These are phyloP conservation scores for Tragopan temminckii DNA, from an alignment of 2,797 vertebrate genomes.

Conservation along the genomic window DNA sequence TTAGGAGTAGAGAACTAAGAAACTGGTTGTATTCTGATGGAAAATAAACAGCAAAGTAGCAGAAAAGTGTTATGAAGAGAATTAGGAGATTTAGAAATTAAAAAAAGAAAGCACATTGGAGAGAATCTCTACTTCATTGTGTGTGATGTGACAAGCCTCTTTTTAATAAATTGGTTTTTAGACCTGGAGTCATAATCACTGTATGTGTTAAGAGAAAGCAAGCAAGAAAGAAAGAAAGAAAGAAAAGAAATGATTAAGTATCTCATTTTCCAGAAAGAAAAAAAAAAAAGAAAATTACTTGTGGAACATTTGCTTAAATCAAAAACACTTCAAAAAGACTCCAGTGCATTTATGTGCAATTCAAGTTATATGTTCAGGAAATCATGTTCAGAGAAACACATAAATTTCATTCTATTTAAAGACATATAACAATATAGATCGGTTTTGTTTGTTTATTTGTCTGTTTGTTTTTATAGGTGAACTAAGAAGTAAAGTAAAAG, in stretches of 20 bases:
- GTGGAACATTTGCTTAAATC: not conserved
- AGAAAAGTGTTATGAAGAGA: not conserved
- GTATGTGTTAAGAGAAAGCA: not conserved
- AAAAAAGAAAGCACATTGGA: not conserved
- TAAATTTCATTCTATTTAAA: not conserved
- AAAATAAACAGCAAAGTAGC: not conserved
- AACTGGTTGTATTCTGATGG: not conserved
- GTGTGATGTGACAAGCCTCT: not conserved
- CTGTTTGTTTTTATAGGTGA: not conserved
- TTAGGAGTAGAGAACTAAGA: slow-evolving; percentile 21
- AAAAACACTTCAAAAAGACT: not conserved
- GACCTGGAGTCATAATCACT: not conserved
- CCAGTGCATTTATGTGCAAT: not conserved
- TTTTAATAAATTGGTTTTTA: slow-evolving; percentile 6
- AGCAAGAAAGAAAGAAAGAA: not conserved
- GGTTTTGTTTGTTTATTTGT: not conserved
- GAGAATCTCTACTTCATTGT: not conserved
- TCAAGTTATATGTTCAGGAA: not conserved
- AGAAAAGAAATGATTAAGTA: not conserved
- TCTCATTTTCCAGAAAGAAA: not conserved
- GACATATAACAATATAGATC: accelerated
- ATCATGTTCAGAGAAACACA: not conserved
- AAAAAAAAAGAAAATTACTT: not conserved
- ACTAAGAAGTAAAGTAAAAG: not conserved
- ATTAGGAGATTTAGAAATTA: not conserved